Evolutionary conservation across 2,113 vertebrate genomes (phyloP), one percentile per base, ranked within the genome.

Genomic region (Tapirus terrestris): DNA sequence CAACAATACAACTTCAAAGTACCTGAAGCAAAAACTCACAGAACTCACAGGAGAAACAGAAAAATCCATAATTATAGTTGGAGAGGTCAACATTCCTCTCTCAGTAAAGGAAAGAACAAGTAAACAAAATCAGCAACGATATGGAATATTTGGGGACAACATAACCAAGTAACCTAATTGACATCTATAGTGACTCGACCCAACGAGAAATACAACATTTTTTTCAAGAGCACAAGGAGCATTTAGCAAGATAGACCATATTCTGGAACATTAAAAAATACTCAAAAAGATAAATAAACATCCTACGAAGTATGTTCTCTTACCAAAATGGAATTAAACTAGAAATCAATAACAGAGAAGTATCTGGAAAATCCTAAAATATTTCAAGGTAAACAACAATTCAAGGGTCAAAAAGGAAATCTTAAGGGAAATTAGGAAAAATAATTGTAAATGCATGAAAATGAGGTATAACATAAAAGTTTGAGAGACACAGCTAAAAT

Each of bases 121-220:
- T 5, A 53, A 8, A 72, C n/a, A 6, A 16, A 21, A 31, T 36
- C 23, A 39, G 20, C 10, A 31, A 73, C 25, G 8, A 33, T 6
- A 2, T 2, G 18, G 33, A 53, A 18, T 33, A 51, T 23, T 14
- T 53, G 31, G 53, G 31, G 53, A 20, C 4, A 48, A 33, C 25
- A 23, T 5, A 51, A 25, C 39, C 14, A 3, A 13, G 29, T 10
- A 6, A 36, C 4, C 31, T 20, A 25, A 8, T 0, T 11, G n/a
- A 48, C 63, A 39, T 33, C 17, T 17, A 2, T 0, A 33, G 33
- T 3, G 14, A 68, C 17, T 14, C 11, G 20, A 2, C 9, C 31
- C 65, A 27, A 9, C 53, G 7, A 36, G 60, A 25, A 36, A n/a
- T 8, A 8, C 0, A 0, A 17, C 48, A n/a, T 20, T 65, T 58